Evolutionary conservation across 2,888 invertebrate species (phyloP).

Genomic region (Tigriopus californicus): DNA sequence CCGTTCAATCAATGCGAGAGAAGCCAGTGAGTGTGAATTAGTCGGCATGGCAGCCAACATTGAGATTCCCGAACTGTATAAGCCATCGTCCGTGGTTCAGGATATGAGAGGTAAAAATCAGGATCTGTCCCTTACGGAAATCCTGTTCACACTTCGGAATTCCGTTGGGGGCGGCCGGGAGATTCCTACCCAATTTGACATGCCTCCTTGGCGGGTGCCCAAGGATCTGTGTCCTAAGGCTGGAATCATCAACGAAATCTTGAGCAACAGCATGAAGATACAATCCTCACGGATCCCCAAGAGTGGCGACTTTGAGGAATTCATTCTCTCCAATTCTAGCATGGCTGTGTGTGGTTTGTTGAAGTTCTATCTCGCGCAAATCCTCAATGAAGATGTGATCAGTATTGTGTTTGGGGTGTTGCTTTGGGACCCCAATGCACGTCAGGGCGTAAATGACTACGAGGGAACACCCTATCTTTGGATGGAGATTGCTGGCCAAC

Average conservation of each 20-base stretch:
- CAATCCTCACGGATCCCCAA: not conserved
- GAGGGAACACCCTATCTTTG: not conserved
- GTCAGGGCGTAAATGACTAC: not conserved
- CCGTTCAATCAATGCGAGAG: no score
- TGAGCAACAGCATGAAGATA: not conserved
- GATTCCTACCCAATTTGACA: not conserved
- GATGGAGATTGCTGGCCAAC: not conserved
- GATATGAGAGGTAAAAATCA: no score
- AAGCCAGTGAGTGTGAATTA: no score
- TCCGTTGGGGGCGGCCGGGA: no score
- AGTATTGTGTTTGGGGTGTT: not conserved
- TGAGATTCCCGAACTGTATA: no score
- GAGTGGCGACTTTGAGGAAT: not conserved
- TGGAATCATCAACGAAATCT: not conserved
- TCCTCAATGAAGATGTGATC: not conserved
- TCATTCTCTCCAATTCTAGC: not conserved
- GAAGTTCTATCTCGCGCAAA: not conserved
- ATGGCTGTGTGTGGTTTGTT: not conserved
- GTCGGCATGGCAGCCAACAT: no score
- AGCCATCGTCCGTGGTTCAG: no score
- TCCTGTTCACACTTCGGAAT: no score
- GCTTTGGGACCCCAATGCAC: not conserved
- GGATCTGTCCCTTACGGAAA: no score
- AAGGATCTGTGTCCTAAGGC: not conserved
- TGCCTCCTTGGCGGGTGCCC: not conserved